Evolutionary conservation across 2,888 invertebrate genomes (phyloP).

Genomic region (Dicyrtoma fusca): DNA sequence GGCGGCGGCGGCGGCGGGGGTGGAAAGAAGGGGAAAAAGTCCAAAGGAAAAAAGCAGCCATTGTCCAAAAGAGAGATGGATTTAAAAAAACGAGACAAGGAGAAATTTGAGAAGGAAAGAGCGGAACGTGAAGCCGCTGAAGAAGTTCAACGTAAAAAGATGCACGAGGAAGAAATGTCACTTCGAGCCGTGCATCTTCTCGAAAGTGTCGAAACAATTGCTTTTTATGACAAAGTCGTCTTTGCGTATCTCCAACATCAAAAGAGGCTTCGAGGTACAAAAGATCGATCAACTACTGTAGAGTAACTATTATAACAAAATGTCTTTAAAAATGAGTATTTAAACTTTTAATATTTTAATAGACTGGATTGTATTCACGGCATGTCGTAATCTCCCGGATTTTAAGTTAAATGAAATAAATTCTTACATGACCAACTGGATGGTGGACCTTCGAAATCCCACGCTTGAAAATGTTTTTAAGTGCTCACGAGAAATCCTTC

Average conservation of each 20-base stretch:
- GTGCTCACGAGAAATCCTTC: slow-evolving; percentile 46
- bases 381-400: slow-evolving; percentile 50
- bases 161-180: slow-evolving; percentile 39
- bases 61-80: slow-evolving; percentile 45
- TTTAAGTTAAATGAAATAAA: slow-evolving; percentile 50
- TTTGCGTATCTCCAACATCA: slow-evolving; percentile 38
- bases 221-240: slow-evolving; percentile 47
- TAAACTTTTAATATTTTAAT: neutral
- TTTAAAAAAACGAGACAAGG: slow-evolving; percentile 24
- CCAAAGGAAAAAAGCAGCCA: slow-evolving; percentile 26
- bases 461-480: slow-evolving; percentile 45
- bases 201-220: slow-evolving; percentile 43
- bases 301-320: no score
- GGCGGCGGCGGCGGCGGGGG: no score
- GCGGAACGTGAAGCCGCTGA: slow-evolving; percentile 44
- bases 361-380: slow-evolving; percentile 47
- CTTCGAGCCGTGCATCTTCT: slow-evolving; percentile 43
- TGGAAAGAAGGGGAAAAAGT: slow-evolving; percentile 24
- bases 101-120: slow-evolving; percentile 39
- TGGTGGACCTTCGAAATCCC: slow-evolving; percentile 36
- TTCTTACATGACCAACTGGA: slow-evolving; percentile 51
- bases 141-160: slow-evolving; percentile 25
- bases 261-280: slow-evolving; percentile 33
- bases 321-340: no score
- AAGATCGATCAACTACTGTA: no score